A percentile compares a stretch with the other conserved stretches of the same genome.
Evolutionary conservation across 2,888 invertebrate genomes (phyloP).

Genomic region (Mythimna lalbum): DNA sequence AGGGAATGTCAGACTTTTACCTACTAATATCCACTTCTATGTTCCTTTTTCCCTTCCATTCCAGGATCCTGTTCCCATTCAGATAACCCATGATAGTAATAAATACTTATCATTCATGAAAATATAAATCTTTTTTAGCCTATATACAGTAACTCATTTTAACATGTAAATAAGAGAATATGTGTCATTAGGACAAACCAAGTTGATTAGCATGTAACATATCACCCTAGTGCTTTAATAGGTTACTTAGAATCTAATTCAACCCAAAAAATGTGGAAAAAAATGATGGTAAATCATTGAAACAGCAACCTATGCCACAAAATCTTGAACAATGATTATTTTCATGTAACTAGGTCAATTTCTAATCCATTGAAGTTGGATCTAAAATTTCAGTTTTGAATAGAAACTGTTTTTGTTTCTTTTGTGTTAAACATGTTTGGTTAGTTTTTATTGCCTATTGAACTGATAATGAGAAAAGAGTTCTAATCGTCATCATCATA

Average conservation of each 20-base stretch:
- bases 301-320: slow-evolving; percentile 56
- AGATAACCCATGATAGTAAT: no score
- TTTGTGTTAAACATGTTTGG: slow-evolving; percentile 35
- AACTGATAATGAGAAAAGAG: slow-evolving; percentile 54
- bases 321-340: slow-evolving; percentile 72
- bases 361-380: slow-evolving; percentile 77
- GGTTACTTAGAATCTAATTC: slow-evolving; percentile 7
- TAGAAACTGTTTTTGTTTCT: slow-evolving; percentile 38
- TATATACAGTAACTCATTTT: slow-evolving; percentile 9
- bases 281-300: slow-evolving; percentile 26
- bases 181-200: slow-evolving; percentile 12
- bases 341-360: slow-evolving; percentile 79
- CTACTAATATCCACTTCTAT: no score
- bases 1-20: no score
- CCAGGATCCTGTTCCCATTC: no score
- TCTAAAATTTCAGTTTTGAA: slow-evolving; percentile 65
- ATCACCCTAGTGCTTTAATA: neutral
- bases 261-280: slow-evolving; percentile 2
- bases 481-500: no score
- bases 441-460: slow-evolving; percentile 43
- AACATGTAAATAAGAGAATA: neutral
- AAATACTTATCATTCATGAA: neutral
- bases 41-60: no score
- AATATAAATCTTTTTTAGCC: neutral
- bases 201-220: slow-evolving; percentile 23